phyloP scores from a whole-genome alignment of 2,797 vertebrate genomes.

The Tragelaphus oryx region DNA sequence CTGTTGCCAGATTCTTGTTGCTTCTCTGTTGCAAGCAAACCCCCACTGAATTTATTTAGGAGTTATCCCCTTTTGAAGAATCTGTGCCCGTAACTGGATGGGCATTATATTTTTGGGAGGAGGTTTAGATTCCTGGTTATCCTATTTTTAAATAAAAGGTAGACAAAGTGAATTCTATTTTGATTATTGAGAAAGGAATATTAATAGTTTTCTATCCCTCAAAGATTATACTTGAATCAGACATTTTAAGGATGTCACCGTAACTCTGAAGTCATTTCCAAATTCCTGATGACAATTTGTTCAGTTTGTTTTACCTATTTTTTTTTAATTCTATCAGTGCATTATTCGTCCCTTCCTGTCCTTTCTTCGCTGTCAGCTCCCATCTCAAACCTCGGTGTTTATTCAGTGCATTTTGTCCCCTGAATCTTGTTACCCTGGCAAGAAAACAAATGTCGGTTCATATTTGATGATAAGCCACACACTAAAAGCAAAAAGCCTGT shows the following conservation, averaged over 20 bases:
- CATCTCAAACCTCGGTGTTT: neutral
- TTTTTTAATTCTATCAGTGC: neutral
- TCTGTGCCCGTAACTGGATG: conserved; percentile 45
- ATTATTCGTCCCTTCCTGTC: conserved; percentile 22
- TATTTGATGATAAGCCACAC: neutral
- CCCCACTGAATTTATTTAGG: conserved; percentile 37
- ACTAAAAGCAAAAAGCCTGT: conserved; percentile 76
- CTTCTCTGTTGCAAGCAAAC: conserved; percentile 58
- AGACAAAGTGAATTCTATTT: conserved; percentile 80
- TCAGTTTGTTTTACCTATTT: conserved; percentile 39
- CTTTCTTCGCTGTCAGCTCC: neutral
- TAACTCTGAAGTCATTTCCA: conserved; percentile 76
- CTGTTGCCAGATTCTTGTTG: neutral
- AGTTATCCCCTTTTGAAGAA: conserved; percentile 59
- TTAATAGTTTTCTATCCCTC: conserved; percentile 82
- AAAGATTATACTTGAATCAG: conserved; percentile 86
- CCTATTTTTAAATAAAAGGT: conserved; percentile 74
- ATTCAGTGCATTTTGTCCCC: neutral
- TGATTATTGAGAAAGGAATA: conserved; percentile 75
- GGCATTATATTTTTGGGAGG: conserved; percentile 64
- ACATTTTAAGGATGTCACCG: conserved; percentile 80
- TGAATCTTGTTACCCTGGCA: neutral
- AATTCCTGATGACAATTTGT: conserved; percentile 57
- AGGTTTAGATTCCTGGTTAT: conserved; percentile 59
- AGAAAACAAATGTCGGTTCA: neutral